Percentiles rank a stretch among this genome's conserved stretches.
Conservation (phyloP, 2,797 vertebrate genomes). For the Neomorphus geoffroyi region DNA sequence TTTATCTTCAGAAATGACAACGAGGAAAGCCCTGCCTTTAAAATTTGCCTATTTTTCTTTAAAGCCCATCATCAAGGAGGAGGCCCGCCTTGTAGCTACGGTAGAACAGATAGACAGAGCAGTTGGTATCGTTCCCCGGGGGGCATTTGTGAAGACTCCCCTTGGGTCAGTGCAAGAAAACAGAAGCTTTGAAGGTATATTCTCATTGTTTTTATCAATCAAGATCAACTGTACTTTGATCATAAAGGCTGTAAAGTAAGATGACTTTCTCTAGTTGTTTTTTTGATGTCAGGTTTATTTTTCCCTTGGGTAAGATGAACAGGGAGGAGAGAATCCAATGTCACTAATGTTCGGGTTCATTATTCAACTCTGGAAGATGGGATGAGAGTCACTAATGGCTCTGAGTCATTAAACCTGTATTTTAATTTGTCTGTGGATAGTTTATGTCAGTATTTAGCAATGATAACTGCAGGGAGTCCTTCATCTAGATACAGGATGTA, state of each 20-base stretch:
- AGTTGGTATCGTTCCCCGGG: constrained; percentile 86
- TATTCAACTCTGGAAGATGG: not conserved
- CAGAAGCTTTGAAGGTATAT: constrained; percentile 89
- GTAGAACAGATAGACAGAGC: constrained; percentile 87
- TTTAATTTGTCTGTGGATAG: not conserved
- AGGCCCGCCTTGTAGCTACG: constrained; percentile 82
- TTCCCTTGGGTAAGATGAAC: not conserved
- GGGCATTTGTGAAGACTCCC: constrained; percentile 86
- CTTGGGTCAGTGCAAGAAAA: constrained; percentile 83
- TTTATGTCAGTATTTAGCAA: not conserved
- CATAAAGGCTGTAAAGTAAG: not conserved
- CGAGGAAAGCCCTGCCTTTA: not conserved
- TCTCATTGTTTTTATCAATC: not conserved
- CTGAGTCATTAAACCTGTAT: constrained; percentile 4
- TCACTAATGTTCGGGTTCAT: not conserved
- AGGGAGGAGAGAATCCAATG: not conserved
- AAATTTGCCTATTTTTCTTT: not conserved
- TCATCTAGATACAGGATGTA: not conserved
- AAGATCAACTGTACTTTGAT: not conserved
- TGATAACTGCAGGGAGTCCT: not conserved
- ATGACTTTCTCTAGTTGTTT: not conserved
- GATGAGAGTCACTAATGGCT: not conserved
- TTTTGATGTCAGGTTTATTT: not conserved
- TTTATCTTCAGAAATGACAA: not conserved
- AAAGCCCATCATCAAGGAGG: constrained; percentile 83